phyloP scores from a whole-genome alignment of 2,888 invertebrate genomes.

The Eurois occulta region DNA sequence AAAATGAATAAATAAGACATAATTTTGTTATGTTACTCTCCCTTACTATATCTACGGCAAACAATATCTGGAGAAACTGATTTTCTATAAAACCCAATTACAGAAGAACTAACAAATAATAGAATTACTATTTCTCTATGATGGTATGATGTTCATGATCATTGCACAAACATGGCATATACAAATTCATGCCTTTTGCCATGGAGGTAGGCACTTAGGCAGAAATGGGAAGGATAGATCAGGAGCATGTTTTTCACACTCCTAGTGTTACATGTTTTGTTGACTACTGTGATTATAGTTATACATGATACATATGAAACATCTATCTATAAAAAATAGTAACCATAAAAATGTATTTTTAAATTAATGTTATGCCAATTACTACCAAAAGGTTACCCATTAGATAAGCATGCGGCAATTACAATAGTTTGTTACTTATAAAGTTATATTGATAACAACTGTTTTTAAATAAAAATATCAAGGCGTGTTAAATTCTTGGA shows the following conservation, averaged over 20 bases:
- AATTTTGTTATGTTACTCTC: background rate
- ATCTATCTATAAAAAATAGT: background rate
- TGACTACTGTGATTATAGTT: background rate
- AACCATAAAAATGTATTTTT: background rate
- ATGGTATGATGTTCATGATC: background rate
- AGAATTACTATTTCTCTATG: background rate
- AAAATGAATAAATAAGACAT: background rate
- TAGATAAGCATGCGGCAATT: conserved; percentile 30
- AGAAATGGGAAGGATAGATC: background rate
- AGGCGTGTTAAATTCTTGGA: conserved; percentile 2
- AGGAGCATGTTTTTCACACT: background rate
- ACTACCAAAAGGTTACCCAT: conserved; percentile 12
- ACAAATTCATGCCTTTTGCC: background rate
- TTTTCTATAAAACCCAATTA: background rate
- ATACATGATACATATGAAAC: background rate
- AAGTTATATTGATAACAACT: conserved; percentile 24
- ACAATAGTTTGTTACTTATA: background rate
- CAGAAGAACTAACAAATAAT: background rate
- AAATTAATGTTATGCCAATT: background rate
- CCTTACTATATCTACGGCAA: background rate
- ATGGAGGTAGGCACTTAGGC: background rate
- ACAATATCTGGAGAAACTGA: background rate
- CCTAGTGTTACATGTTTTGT: background rate
- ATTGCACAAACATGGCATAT: background rate
- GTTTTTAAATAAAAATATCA: conserved; percentile 8